Base-by-base conservation (phyloP, 2,113 vertebrate genomes). In the Psittacus erithacus region DNA sequence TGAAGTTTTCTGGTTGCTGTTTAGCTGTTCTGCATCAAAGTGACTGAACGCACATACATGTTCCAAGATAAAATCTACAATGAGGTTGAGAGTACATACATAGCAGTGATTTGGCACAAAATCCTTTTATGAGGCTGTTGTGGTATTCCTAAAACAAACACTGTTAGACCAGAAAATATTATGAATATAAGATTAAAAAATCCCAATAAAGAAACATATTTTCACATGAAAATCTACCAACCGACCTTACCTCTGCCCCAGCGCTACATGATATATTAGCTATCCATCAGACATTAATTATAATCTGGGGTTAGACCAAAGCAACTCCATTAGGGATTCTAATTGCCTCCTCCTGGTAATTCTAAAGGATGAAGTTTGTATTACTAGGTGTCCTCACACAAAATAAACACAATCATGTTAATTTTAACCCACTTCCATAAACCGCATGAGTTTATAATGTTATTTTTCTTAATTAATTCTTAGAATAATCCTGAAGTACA, bases 141-240 rank as follows among this genome's bases (percentile, higher is more conserved):
- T 86, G 82, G 77, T 92, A 82, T 81, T 78, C 33, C 76, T 90
- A 93, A 94, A 96, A 81, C 55, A 96, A 94, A 78, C 39, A 70
- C 10, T 81, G 11, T 39, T 55, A 90, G 31, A 70, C 79, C 76
- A 88, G 64, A 92, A 95, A 93, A 62, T 71, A 35, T 78, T 78
- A 59, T 9, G 23, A 90, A 65, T 80, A 38, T 17, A 77, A 74
- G 67, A 91, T 73, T 60, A 2, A 39, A 74, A 82, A 44, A 71
- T 10, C 0, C 0, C 25, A 17, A 11, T 46, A 80, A 15, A 50
- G 20, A 59, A 93, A 47, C 17, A 35, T n/a, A 41, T 86, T 90
- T 86, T 86, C 69, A 62, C 19, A 35, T 41, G 52, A 64, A 88
- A 93, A 93, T 1, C 73, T 46, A 86, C 39, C 9, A 75, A 90